These are phyloP conservation scores for Salvelinus namaycush DNA, from an alignment of 2,113 vertebrate genomes.

Conservation along the genomic window DNA sequence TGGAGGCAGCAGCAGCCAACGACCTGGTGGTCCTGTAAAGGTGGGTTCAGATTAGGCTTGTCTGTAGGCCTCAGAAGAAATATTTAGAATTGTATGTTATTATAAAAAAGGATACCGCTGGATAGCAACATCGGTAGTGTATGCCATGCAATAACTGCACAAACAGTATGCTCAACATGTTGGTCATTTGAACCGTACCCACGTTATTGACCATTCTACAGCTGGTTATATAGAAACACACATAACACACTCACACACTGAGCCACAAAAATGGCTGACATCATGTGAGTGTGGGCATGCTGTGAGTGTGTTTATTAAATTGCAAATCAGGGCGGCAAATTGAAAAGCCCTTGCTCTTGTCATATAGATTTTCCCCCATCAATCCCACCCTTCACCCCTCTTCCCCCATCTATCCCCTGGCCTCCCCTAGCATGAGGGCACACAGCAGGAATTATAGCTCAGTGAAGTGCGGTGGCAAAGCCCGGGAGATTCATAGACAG, in stretches of 20 bases:
- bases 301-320: slow-evolving; percentile 48
- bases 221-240: neutral
- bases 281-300: slow-evolving; percentile 21
- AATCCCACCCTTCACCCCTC: neutral
- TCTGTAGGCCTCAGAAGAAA: neutral
- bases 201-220: neutral
- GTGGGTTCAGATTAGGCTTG: neutral
- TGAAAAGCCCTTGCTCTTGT: slow-evolving; percentile 40
- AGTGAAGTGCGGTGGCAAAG: slow-evolving; percentile 72
- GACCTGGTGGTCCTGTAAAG: neutral
- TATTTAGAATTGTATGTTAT: too few relatives aligned
- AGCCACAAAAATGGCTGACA: slow-evolving; percentile 22
- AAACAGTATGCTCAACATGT: neutral
- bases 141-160: neutral
- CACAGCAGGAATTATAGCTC: slow-evolving; percentile 72
- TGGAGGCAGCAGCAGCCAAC: neutral
- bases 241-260: neutral
- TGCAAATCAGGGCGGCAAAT: slow-evolving; percentile 50
- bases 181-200: neutral
- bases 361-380: slow-evolving; percentile 34
- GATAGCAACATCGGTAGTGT: too few relatives aligned
- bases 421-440: slow-evolving; percentile 55
- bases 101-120: too few relatives aligned
- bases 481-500: slow-evolving; percentile 72
- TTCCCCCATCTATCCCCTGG: slow-evolving; percentile 21